These are phyloP conservation scores for Papilio gigon DNA, from an alignment of 2,888 invertebrate species.

Conservation along the genomic window DNA sequence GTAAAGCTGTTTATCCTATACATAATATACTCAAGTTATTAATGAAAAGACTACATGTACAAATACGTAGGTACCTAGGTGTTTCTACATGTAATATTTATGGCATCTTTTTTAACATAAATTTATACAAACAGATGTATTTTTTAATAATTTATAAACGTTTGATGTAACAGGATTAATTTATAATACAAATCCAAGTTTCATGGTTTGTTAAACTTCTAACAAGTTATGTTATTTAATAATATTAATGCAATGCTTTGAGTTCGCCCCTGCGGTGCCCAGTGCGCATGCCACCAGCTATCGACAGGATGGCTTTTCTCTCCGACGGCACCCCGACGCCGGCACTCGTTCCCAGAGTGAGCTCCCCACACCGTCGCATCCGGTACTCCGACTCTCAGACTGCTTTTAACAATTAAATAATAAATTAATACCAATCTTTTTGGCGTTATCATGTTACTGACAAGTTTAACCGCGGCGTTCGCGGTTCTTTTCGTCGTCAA, in stretches of 20 bases:
- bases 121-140: too few species aligned
- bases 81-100: neutral
- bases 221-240: too few species aligned
- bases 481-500: conserved; percentile 68
- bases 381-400: conserved; percentile 48
- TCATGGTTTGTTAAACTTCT: too few species aligned
- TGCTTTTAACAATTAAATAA: conserved; percentile 46
- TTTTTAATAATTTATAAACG: too few species aligned
- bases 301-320: conserved; percentile 65
- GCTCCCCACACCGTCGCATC: conserved; percentile 63
- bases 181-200: too few species aligned
- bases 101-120: too few species aligned
- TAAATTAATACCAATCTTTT: conserved; percentile 38
- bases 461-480: conserved; percentile 71
- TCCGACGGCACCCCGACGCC: conserved; percentile 55
- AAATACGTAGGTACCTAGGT: too few species aligned
- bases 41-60: too few species aligned
- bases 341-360: conserved; percentile 71
- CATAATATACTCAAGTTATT: too few species aligned
- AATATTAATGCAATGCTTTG: conserved; percentile 8
- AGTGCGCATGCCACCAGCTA: conserved; percentile 81
- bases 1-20: too few species aligned
- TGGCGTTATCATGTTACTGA: conserved; percentile 63
- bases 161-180: too few species aligned
- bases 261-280: conserved; percentile 62